phyloP scores from a whole-genome alignment of 1,140 invertebrate genomes.

The Antheraea pernyi region DNA sequence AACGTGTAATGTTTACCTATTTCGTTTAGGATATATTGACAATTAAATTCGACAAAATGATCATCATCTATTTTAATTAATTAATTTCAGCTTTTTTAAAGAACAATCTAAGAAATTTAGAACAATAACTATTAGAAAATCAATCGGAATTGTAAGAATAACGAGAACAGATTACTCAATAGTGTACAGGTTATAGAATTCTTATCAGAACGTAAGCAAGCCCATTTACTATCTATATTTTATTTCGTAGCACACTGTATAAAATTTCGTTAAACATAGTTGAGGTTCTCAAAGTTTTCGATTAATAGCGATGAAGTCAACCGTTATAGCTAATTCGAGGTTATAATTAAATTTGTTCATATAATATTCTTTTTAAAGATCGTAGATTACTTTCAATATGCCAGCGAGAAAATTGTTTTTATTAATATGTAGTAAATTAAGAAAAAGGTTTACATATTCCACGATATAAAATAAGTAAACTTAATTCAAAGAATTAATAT shows the following conservation, averaged over 20 bases:
- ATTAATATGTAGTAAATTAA: not conserved
- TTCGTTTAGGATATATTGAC: no score
- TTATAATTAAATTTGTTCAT: slow-evolving; percentile 75
- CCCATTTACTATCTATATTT: slow-evolving; percentile 50
- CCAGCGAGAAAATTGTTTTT: slow-evolving; percentile 12
- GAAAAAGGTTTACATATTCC: not conserved
- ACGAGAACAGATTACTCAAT: no score
- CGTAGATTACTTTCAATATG: slow-evolving; percentile 41
- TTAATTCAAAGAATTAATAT: not conserved
- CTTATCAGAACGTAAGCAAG: slow-evolving; percentile 36
- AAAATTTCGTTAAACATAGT: slow-evolving; percentile 57
- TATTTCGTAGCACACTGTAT: slow-evolving; percentile 39
- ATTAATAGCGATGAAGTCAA: slow-evolving; percentile 52
- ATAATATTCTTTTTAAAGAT: slow-evolving; percentile 49
- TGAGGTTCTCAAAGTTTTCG: slow-evolving; percentile 48
- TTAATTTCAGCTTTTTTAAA: no score
- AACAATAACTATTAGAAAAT: no score
- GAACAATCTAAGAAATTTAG: no score
- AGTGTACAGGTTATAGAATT: slow-evolving; percentile 7
- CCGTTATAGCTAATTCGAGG: slow-evolving; percentile 71
- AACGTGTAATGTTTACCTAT: no score
- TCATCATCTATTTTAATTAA: no score
- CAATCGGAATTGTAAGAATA: no score
- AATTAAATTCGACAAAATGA: no score
- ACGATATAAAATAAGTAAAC: not conserved